Base-by-base conservation (phyloP, 2,888 invertebrate species). In the Drosophila nr. medialis region DNA sequence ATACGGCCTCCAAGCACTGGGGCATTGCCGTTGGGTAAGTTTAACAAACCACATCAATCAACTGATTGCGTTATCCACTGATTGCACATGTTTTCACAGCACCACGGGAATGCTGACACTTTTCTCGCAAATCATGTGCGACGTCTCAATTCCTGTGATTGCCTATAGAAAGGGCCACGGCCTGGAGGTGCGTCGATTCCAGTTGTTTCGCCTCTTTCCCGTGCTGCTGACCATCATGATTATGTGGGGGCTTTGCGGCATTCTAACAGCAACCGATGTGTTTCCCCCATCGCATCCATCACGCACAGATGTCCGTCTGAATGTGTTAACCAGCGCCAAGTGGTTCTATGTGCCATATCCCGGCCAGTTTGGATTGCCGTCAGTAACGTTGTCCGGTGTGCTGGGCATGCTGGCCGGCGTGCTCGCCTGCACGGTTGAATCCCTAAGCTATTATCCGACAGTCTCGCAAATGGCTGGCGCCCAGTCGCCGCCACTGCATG, bases 381-480 rank as follows among this genome's bases (percentile, higher is more conserved):
- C 96, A 0, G 95, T 96, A 6, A 96, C 95, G 40, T 93, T 95
- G 54, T 92, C 93, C 4, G 96, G 96, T 0, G 96, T 96, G 18
- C 92, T 96, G 65, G 96, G 96, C 5, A 96, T 97, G 95, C 86
- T 96, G 64, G 96, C 96, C 0, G 97, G 96, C 0, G 96, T 96
- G 29, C 91, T 96, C 38, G 96, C 96, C 0, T 96, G 96, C 78
- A 96, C 96, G 0, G 95, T 97, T 18, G 97, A 97, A 92, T 96
- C 96, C 6, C 95, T 98, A 71, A 97, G 97, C 86, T 98, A 98
- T 92, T 98, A 98, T 93, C 97, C 97, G 61, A 97, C 97, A n/a
- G 97, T 97, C 2, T 97, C 98, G 0, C 94, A 95, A 91, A 96
- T 96, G 96, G 95, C 96, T 77, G 96, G 95, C 34, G 97, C 96